Conservation (phyloP, 23 tunicate genomes). For the Halocynthia roretzi region DNA sequence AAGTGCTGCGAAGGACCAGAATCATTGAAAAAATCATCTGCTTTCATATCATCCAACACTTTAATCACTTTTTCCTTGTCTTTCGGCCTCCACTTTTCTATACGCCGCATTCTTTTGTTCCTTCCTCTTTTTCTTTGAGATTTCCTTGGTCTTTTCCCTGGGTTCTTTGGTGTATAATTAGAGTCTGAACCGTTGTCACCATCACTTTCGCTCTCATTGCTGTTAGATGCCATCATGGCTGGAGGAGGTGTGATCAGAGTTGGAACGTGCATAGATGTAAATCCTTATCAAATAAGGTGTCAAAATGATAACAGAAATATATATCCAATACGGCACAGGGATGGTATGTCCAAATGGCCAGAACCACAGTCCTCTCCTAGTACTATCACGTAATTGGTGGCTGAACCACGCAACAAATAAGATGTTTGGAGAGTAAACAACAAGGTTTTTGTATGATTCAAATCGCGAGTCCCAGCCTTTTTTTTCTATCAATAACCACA, state of each 20-base stretch:
- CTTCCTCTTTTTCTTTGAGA: too few relatives aligned
- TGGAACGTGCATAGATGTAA: too few relatives aligned
- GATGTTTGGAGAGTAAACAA: constrained; percentile 6
- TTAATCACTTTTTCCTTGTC: neutral
- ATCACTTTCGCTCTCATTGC: too few relatives aligned
- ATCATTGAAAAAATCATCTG: too few relatives aligned
- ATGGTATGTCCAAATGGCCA: constrained; percentile 27
- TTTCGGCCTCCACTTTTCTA: neutral
- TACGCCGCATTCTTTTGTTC: too few relatives aligned
- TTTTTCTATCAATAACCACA: neutral
- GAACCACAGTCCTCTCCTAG: constrained; percentile 42
- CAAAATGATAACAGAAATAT: constrained; percentile 9
- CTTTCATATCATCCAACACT: too few relatives aligned
- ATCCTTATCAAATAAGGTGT: constrained; percentile 1
- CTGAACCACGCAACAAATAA: constrained; percentile 39
- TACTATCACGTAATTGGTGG: constrained; percentile 52
- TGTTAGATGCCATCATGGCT: too few relatives aligned
- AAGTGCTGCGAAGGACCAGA: too few relatives aligned
- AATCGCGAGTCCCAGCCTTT: neutral
- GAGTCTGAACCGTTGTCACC: too few relatives aligned
- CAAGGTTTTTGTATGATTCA: neutral
- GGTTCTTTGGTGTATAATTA: too few relatives aligned
- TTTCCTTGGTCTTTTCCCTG: too few relatives aligned
- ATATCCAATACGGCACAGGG: constrained; percentile 25
- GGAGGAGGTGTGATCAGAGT: too few relatives aligned